Evolutionary conservation across 1,140 invertebrate genomes (phyloP).

Genomic region (Pogonomyrmex barbatus): DNA sequence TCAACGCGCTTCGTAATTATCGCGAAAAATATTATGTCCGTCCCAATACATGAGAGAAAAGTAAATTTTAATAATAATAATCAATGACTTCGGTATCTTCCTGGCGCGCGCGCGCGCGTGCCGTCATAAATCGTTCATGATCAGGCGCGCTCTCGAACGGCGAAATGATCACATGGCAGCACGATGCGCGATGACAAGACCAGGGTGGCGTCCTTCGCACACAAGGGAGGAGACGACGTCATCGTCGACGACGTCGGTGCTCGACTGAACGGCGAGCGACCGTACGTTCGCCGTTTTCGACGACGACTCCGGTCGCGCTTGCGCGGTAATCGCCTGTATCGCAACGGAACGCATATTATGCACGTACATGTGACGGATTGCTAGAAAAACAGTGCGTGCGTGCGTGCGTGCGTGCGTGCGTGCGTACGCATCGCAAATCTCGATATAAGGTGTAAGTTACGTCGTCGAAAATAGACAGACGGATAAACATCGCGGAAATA

Average conservation of each 20-base stretch:
- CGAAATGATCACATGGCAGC: slow-evolving; percentile 77
- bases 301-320: slow-evolving; percentile 68
- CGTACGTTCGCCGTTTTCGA: slow-evolving; percentile 72
- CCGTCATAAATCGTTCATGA: slow-evolving; percentile 7
- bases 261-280: slow-evolving; percentile 76
- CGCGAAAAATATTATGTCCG: background rate
- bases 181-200: slow-evolving; percentile 12
- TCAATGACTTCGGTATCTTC: background rate
- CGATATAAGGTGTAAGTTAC: slow-evolving; percentile 66
- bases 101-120: background rate
- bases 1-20: background rate
- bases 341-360: slow-evolving; percentile 52
- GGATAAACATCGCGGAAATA: slow-evolving; percentile 79
- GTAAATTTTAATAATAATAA: background rate
- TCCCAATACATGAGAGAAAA: background rate
- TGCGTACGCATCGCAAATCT: slow-evolving; percentile 55
- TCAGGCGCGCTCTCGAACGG: background rate
- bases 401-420: slow-evolving; percentile 60
- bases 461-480: slow-evolving; percentile 66
- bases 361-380: slow-evolving; percentile 60
- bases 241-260: slow-evolving; percentile 79
- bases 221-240: slow-evolving; percentile 58
- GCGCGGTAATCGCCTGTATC: slow-evolving; percentile 57
- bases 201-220: background rate
- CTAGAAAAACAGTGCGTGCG: slow-evolving; percentile 36